Percentiles rank a stretch among this genome's conserved stretches.
Evolutionary conservation across 2,888 invertebrate species (phyloP).

Genomic region (Drosophila falleni): DNA sequence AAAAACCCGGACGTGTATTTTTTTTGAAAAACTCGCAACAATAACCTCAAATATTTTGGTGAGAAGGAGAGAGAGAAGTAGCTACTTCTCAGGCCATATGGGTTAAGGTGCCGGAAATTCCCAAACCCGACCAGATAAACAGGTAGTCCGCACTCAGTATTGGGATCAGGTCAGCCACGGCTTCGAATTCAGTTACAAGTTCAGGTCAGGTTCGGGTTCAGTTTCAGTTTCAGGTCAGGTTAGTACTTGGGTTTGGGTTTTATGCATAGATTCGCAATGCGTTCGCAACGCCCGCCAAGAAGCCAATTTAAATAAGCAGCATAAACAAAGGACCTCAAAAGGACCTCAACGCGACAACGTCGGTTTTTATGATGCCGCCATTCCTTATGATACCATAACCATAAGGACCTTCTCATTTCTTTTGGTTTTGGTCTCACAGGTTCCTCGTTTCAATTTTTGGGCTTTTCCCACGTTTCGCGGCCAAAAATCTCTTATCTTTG

Average conservation of each 20-base stretch:
- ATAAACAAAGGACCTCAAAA: conserved; percentile 69
- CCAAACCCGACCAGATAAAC: conserved; percentile 47
- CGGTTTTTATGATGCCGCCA: conserved; percentile 61
- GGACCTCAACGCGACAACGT: conserved; percentile 52
- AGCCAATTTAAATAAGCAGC: conserved; percentile 82
- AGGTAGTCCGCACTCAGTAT: conserved; percentile 42
- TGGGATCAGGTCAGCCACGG: neutral
- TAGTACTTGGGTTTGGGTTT: conserved; percentile 8
- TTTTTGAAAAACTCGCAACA: conserved; percentile 52
- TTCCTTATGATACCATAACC: neutral
- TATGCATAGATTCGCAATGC: conserved; percentile 9
- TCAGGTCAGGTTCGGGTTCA: neutral
- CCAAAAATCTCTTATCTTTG: conserved; percentile 38
- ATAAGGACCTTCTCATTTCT: conserved; percentile 3
- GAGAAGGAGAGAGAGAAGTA: conserved; percentile 26
- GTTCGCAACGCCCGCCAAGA: conserved; percentile 75
- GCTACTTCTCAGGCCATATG: conserved; percentile 53
- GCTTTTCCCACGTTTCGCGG: conserved; percentile 68
- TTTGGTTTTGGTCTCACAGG: conserved; percentile 30
- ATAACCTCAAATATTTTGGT: conserved; percentile 44
- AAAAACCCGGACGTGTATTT: conserved; percentile 54
- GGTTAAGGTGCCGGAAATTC: conserved; percentile 70
- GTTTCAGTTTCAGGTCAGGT: conserved; percentile 20
- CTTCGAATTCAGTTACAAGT: neutral
- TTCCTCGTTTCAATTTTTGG: conserved; percentile 36